Conservation (phyloP, 1,140 invertebrate species). For the Pemphigus obesinymphae region DNA sequence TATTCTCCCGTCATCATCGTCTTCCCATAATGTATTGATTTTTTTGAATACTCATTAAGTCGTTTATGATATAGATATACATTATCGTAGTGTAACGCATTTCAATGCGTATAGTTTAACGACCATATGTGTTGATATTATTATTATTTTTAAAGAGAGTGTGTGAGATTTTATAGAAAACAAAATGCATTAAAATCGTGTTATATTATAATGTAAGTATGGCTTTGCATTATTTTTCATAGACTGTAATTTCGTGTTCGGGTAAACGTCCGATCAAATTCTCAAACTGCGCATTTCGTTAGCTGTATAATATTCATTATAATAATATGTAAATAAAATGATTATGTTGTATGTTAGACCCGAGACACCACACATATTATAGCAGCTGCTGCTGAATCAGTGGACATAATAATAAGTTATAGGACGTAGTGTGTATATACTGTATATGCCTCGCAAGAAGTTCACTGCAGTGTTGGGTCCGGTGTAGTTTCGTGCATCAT, state of each 20-base stretch:
- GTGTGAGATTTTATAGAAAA: not conserved
- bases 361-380: no score
- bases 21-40: no score
- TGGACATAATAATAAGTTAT: no score
- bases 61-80: not conserved
- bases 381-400: no score
- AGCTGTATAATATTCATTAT: not conserved
- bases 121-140: not conserved
- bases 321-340: not conserved
- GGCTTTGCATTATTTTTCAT: not conserved
- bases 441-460: no score
- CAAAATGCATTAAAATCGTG: not conserved
- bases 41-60: no score
- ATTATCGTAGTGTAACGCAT: not conserved
- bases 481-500: no score
- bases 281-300: not conserved
- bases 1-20: no score
- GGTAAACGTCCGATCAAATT: not conserved
- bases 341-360: not conserved
- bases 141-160: not conserved
- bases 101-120: not conserved
- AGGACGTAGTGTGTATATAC: no score
- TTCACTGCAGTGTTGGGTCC: no score
- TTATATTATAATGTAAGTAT: not conserved
- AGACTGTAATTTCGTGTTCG: not conserved